Conservation (phyloP, 2,797 vertebrate species). For the Oceanodroma leucorhoa region DNA sequence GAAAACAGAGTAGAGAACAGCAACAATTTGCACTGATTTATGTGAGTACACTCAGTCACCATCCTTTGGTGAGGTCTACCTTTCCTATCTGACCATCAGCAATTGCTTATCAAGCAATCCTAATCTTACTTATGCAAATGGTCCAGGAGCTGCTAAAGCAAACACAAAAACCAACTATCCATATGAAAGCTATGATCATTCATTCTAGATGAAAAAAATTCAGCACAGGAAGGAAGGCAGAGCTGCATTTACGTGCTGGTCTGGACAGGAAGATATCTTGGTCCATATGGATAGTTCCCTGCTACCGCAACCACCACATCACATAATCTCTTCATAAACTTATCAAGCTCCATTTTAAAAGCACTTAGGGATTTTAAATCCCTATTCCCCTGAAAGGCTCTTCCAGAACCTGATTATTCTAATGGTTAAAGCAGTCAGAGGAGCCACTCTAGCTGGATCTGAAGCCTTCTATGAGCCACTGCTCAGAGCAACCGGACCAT, state of each 20-base stretch:
- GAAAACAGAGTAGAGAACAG: background rate
- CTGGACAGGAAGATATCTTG: background rate
- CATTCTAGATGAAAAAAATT: background rate
- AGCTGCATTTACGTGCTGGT: background rate
- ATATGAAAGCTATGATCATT: background rate
- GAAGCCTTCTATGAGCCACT: background rate
- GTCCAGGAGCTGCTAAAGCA: background rate
- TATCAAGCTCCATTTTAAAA: background rate
- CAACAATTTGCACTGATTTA: background rate
- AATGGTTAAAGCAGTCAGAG: background rate
- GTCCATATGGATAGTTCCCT: background rate
- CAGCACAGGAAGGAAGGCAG: background rate
- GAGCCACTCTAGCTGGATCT: slow-evolving; percentile 18
- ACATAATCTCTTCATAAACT: background rate
- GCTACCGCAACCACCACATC: background rate
- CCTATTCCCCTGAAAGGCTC: background rate
- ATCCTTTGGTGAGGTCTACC: background rate
- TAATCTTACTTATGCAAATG: background rate
- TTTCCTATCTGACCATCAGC: background rate
- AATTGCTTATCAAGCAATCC: background rate
- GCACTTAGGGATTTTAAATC: background rate
- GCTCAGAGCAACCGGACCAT: accelerated
- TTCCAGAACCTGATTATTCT: slow-evolving; percentile 6
- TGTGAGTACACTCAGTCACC: background rate
- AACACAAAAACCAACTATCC: background rate